These are phyloP conservation scores for Coluber constrictor DNA, from an alignment of 2,797 vertebrate genomes.

Conservation along the genomic window DNA sequence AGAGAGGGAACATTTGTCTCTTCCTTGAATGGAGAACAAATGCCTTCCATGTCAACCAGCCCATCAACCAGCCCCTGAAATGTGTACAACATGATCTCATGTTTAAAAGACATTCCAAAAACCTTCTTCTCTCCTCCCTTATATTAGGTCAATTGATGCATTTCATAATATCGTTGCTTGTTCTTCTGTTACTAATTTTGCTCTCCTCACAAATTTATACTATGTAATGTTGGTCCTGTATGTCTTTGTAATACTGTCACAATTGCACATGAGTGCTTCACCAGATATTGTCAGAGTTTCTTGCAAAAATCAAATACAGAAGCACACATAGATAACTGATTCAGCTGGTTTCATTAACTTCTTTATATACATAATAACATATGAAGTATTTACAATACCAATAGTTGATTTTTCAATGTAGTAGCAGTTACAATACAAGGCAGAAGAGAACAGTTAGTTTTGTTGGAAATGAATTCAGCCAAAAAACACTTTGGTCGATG, in stretches of 20 bases:
- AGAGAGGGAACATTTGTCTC: background rate
- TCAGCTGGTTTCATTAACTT: too few relatives aligned
- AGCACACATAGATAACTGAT: too few relatives aligned
- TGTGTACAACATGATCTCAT: background rate
- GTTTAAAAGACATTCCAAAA: background rate
- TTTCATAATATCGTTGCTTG: background rate
- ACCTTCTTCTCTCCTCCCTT: background rate
- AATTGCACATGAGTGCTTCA: background rate
- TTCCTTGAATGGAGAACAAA: background rate
- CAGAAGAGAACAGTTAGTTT: too few relatives aligned
- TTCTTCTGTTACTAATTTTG: background rate
- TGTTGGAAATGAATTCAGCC: too few relatives aligned
- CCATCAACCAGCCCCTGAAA: background rate
- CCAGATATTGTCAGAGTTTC: too few relatives aligned
- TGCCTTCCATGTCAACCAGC: background rate
- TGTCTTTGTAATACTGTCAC: background rate
- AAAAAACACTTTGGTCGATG: too few relatives aligned
- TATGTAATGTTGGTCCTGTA: background rate
- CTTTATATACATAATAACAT: too few relatives aligned
- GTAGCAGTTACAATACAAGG: too few relatives aligned
- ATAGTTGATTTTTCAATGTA: too few relatives aligned
- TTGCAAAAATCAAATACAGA: too few relatives aligned
- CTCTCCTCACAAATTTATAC: background rate
- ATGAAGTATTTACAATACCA: too few relatives aligned
- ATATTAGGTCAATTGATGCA: background rate